Conservation (phyloP, 2,797 vertebrate genomes). For the Numenius phaeopus region DNA sequence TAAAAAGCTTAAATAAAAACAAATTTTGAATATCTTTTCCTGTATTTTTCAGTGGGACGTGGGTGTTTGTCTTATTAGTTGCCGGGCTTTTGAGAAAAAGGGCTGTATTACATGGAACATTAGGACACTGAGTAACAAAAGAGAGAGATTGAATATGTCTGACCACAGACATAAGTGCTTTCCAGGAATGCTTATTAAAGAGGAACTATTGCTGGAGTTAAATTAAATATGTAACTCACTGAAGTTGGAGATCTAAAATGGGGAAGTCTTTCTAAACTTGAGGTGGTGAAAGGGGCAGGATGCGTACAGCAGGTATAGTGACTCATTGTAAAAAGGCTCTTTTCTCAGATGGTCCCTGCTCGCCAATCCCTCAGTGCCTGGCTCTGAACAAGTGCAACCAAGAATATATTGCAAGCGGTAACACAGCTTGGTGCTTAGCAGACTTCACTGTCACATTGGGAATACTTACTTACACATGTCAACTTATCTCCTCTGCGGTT, state of each 20-base stretch:
- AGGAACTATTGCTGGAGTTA: neutral
- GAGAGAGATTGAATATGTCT: neutral
- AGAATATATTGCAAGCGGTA: neutral
- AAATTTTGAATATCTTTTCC: neutral
- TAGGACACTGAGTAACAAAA: neutral
- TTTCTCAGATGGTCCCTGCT: neutral
- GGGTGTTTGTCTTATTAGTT: neutral
- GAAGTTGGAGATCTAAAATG: neutral
- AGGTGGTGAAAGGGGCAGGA: neutral
- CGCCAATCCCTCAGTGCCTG: neutral
- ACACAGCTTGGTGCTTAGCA: neutral
- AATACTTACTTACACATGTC: neutral
- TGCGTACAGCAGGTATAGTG: neutral
- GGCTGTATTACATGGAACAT: neutral
- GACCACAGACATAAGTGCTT: neutral
- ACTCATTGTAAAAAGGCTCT: neutral
- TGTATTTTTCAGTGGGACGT: neutral
- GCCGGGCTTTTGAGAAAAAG: neutral
- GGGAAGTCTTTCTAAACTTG: neutral
- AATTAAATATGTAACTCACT: neutral
- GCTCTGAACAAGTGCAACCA: neutral
- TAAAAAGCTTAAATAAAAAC: neutral
- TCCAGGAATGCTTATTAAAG: neutral
- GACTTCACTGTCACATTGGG: neutral
- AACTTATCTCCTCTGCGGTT: neutral